Evolutionary conservation across 2,888 invertebrate genomes (phyloP).

Genomic region (Pycnomerus fuliginosus): DNA sequence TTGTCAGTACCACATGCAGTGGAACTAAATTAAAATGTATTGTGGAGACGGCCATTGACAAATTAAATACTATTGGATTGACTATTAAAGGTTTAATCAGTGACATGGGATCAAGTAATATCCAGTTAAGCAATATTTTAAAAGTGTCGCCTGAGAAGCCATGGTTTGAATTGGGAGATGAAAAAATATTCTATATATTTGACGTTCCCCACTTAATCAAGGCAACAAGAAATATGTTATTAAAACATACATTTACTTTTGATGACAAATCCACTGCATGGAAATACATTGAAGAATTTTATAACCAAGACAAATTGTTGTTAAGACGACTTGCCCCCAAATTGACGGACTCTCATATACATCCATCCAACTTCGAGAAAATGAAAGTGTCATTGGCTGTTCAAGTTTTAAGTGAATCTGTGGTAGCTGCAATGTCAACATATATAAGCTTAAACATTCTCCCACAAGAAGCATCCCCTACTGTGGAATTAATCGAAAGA

Average conservation of each 20-base stretch:
- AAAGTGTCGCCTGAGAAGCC: constrained; percentile 7
- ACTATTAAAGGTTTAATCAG: not conserved
- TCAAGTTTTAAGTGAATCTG: not conserved
- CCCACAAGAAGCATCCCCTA: not conserved
- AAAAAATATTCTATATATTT: constrained; percentile 17
- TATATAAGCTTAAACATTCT: not conserved
- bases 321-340: constrained; percentile 17
- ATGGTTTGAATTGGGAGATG: constrained; percentile 8
- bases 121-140: constrained; percentile 7
- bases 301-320: constrained; percentile 20
- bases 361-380: not conserved
- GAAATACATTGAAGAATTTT: constrained; percentile 24
- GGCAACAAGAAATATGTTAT: constrained; percentile 23
- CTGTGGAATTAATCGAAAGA: not conserved
- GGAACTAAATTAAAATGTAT: constrained; percentile 8
- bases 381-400: not conserved
- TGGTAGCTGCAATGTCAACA: not conserved
- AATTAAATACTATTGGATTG: constrained; percentile 1
- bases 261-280: constrained; percentile 17
- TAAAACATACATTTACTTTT: constrained; percentile 18
- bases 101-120: constrained; percentile 8
- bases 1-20: constrained; percentile 7
- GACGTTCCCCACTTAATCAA: constrained; percentile 16
- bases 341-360: not conserved
- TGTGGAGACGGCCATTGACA: constrained; percentile 2